phyloP scores from a whole-genome alignment of 2,797 vertebrate species.

The Helicolenus hilgendorfi region DNA sequence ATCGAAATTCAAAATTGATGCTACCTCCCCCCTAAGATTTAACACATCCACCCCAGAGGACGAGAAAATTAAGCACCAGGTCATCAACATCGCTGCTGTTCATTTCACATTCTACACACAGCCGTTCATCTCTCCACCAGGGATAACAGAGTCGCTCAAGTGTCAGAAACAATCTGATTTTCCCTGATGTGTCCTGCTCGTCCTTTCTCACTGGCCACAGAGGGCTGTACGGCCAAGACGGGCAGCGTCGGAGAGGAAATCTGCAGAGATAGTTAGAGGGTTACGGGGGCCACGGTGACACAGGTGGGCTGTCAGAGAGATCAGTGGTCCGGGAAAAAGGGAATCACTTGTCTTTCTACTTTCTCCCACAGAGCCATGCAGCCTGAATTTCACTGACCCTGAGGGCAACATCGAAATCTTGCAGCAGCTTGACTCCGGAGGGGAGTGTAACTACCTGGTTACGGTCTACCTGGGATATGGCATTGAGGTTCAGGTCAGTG shows the following conservation, averaged over 20 bases:
- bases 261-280: slow-evolving; percentile 76
- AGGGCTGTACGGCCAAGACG: slow-evolving; percentile 67
- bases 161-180: slow-evolving; percentile 86
- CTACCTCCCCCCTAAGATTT: slow-evolving; percentile 5
- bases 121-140: slow-evolving; percentile 48
- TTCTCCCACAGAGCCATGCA: slow-evolving; percentile 92
- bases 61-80: slow-evolving; percentile 50
- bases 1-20: not conserved
- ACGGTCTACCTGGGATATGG: slow-evolving; percentile 97
- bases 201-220: slow-evolving; percentile 68
- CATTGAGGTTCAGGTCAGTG: slow-evolving; percentile 97
- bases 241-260: slow-evolving; percentile 64
- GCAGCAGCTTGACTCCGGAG: slow-evolving; percentile 82
- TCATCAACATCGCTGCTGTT: slow-evolving; percentile 43
- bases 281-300: slow-evolving; percentile 70
- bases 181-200: slow-evolving; percentile 73
- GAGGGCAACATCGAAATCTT: slow-evolving; percentile 94
- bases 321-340: slow-evolving; percentile 74
- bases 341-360: slow-evolving; percentile 81
- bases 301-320: slow-evolving; percentile 80
- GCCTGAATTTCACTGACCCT: slow-evolving; percentile 94
- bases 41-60: slow-evolving; percentile 44
- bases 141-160: slow-evolving; percentile 79
- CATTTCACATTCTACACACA: slow-evolving; percentile 62
- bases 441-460: slow-evolving; percentile 96